Evolutionary conservation across 2,888 invertebrate species (phyloP).

Genomic region (Heliconius hortense): DNA sequence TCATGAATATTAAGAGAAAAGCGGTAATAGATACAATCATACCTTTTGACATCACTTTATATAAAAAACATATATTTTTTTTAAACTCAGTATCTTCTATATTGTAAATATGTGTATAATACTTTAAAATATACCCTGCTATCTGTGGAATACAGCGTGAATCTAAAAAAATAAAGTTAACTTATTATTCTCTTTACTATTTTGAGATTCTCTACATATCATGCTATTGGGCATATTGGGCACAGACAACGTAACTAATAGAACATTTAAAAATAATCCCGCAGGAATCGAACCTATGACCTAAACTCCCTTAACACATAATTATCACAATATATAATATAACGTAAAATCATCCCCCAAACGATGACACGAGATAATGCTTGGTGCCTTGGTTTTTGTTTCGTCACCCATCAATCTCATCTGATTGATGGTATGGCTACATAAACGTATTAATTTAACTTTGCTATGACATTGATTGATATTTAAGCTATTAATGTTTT

Average conservation of each 20-base stretch:
- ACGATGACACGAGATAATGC: conserved; percentile 24
- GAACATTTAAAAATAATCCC: background rate
- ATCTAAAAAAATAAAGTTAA: background rate
- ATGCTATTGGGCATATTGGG: no score
- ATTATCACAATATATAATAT: conserved; percentile 2
- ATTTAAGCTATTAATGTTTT: conserved; percentile 50
- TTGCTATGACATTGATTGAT: conserved; percentile 53
- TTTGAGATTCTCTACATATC: no score
- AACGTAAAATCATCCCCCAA: conserved; percentile 16
- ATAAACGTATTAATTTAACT: conserved; percentile 55
- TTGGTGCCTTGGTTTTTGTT: conserved; percentile 49
- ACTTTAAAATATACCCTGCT: background rate
- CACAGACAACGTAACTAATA: no score
- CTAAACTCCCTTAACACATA: background rate
- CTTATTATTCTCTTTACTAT: no score
- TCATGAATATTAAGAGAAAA: background rate
- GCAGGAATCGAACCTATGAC: background rate
- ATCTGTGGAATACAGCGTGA: background rate
- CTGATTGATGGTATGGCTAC: conserved; percentile 68
- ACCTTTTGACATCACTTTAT: background rate
- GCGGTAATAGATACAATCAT: background rate
- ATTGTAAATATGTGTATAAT: no score
- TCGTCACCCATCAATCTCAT: conserved; percentile 73
- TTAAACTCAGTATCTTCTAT: background rate
- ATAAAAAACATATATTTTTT: background rate